Evolutionary conservation across 2,888 invertebrate genomes (phyloP).

Genomic region (Physocephala rufipes): DNA sequence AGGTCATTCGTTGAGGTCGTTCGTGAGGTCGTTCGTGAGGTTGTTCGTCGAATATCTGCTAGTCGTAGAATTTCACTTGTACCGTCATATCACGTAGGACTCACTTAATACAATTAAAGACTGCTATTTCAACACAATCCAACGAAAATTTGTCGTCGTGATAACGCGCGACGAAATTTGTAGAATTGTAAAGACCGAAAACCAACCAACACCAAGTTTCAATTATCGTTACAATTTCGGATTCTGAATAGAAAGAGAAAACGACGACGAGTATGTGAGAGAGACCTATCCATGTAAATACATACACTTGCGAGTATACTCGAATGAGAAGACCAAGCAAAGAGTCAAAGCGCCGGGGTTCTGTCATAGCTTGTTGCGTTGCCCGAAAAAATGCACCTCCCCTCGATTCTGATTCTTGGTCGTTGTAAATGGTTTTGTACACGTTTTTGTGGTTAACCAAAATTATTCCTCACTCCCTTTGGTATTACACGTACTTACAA

Average conservation of each 20-base stretch:
- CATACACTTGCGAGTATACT: background rate
- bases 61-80: too few species aligned
- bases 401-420: slow-evolving; percentile 40
- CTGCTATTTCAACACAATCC: slow-evolving; percentile 51
- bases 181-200: too few species aligned
- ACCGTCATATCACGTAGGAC: slow-evolving; percentile 48
- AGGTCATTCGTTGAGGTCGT: background rate
- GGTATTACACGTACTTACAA: background rate
- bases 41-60: too few species aligned
- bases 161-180: slow-evolving; percentile 1
- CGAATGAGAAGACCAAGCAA: background rate
- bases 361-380: slow-evolving; percentile 3
- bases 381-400: slow-evolving; percentile 6
- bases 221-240: slow-evolving; percentile 35
- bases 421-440: slow-evolving; percentile 33
- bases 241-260: background rate
- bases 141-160: slow-evolving; percentile 37
- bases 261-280: background rate
- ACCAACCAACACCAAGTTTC: slow-evolving; percentile 39
- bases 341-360: background rate
- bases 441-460: slow-evolving; percentile 57
- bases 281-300: background rate
- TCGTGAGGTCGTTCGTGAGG: too few species aligned
- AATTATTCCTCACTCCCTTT: slow-evolving; percentile 47
- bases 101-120: slow-evolving; percentile 57